phyloP scores from a whole-genome alignment of 2,888 invertebrate genomes.

The Euzetes globulus region DNA sequence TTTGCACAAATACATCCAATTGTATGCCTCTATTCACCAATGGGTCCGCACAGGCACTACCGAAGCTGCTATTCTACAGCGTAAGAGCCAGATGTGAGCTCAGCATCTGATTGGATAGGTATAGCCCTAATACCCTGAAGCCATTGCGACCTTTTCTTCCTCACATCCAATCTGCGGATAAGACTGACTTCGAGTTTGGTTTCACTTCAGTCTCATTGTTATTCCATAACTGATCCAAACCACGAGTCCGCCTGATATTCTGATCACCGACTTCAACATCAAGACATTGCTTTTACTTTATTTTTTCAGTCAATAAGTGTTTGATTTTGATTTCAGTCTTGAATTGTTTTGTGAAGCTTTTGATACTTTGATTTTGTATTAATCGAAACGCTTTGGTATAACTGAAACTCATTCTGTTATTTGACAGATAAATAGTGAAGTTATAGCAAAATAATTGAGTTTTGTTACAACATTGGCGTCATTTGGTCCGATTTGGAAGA shows the following conservation, averaged over 20 bases:
- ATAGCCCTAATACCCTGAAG: conserved; percentile 18
- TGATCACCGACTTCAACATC: too few relatives aligned
- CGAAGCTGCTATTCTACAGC: neutral
- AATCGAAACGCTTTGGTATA: too few relatives aligned
- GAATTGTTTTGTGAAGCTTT: too few relatives aligned
- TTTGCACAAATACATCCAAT: conserved; percentile 13
- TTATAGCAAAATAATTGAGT: too few relatives aligned
- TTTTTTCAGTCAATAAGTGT: too few relatives aligned
- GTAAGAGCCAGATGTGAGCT: conserved; percentile 18
- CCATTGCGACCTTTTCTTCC: conserved; percentile 20
- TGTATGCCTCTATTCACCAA: neutral
- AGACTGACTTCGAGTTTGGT: neutral
- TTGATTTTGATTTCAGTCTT: too few relatives aligned
- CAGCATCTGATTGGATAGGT: conserved; percentile 23
- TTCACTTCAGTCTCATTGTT: conserved; percentile 16
- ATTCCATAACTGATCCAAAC: conserved; percentile 9
- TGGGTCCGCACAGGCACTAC: conserved; percentile 8
- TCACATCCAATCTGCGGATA: neutral
- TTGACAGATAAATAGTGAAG: too few relatives aligned
- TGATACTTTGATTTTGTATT: too few relatives aligned
- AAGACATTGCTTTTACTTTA: too few relatives aligned
- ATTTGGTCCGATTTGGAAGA: neutral
- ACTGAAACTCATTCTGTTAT: too few relatives aligned
- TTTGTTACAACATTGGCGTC: conserved; percentile 3
- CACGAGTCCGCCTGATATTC: too few relatives aligned